Evolutionary conservation across 2,888 invertebrate species (phyloP).

Genomic region (Spisula solida): DNA sequence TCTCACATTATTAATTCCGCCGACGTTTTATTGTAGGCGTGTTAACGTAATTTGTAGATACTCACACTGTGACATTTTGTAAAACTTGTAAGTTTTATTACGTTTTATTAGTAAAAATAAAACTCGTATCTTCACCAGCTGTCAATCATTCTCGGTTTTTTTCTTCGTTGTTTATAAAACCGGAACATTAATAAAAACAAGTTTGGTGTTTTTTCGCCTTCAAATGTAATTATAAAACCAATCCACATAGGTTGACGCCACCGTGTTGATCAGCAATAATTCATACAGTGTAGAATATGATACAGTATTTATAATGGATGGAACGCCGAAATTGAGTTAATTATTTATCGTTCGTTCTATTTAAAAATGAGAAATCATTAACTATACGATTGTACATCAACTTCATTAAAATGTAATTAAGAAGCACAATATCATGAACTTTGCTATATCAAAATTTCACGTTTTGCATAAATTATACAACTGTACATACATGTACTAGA

Average conservation of each 20-base stretch:
- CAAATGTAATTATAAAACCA: not conserved
- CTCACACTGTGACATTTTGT: not conserved
- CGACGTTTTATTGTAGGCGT: not conserved
- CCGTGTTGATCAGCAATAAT: not conserved
- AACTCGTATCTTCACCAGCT: not conserved
- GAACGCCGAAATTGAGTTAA: no score
- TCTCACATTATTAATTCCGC: not conserved
- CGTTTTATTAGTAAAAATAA: not conserved
- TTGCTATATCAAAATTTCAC: no score
- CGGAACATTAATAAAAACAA: not conserved
- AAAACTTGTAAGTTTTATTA: not conserved
- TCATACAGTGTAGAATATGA: no score
- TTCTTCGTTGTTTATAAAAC: not conserved
- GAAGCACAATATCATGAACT: no score
- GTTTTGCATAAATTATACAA: no score
- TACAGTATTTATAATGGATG: no score
- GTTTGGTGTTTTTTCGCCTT: not conserved
- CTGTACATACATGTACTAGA: no score
- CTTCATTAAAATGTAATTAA: no score
- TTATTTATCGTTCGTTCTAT: no score
- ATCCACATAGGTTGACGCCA: not conserved
- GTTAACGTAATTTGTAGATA: not conserved
- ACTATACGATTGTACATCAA: no score
- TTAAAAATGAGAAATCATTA: no score
- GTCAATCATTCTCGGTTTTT: not conserved